A percentile compares a stretch with the other conserved stretches of the same genome.
Evolutionary conservation across 2,797 vertebrate genomes (phyloP).

Genomic region (Craterocephalus amniculus): DNA sequence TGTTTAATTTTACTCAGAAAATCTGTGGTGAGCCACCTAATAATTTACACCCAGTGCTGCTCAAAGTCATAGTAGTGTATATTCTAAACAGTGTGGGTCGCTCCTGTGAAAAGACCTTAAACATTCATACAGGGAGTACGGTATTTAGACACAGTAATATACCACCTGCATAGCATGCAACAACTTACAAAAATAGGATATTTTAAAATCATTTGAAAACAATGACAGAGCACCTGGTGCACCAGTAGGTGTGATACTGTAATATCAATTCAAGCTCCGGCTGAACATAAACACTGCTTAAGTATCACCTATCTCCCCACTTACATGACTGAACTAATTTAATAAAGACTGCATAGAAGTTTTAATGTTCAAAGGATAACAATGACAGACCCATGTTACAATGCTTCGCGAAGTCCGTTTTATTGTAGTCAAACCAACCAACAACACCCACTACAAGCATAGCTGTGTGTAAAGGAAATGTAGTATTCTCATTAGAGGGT

Average conservation of each 20-base stretch:
- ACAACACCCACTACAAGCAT: slow-evolving; percentile 24
- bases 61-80: not conserved
- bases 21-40: not conserved
- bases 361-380: slow-evolving; percentile 9
- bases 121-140: no score
- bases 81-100: no score
- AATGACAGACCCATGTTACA: slow-evolving; percentile 18
- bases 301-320: not conserved
- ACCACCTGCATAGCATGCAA: not conserved
- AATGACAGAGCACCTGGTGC: not conserved
- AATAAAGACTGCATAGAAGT: not conserved
- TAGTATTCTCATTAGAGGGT: slow-evolving; percentile 66
- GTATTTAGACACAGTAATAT: no score
- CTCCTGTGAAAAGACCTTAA: no score
- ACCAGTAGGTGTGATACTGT: not conserved
- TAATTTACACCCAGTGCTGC: no score
- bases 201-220: not conserved
- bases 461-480: slow-evolving; percentile 45
- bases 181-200: not conserved
- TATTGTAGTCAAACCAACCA: slow-evolving; percentile 9
- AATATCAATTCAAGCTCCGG: not conserved
- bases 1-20: not conserved
- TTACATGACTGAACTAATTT: not conserved
- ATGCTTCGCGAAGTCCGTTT: not conserved
- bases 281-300: not conserved